Evolutionary conservation across 2,113 vertebrate genomes (phyloP).

Genomic region (Ageneiosus marmoratus): DNA sequence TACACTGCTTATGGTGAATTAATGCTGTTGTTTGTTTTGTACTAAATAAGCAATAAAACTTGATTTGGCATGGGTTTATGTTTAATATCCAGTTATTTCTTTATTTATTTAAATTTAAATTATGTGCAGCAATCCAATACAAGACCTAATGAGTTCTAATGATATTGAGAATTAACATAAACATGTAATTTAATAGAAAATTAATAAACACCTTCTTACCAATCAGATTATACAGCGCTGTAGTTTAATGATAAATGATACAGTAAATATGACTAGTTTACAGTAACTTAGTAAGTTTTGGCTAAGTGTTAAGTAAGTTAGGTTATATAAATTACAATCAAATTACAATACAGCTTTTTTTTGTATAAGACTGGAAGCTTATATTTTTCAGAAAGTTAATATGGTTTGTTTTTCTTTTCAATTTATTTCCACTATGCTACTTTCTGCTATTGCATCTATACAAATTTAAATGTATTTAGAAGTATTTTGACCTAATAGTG

Average conservation of each 20-base stretch:
- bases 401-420: too few relatives aligned
- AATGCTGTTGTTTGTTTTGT: neutral
- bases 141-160: too few relatives aligned
- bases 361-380: neutral
- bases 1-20: neutral
- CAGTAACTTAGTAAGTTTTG: neutral
- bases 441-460: too few relatives aligned
- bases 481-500: neutral
- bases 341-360: neutral
- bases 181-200: too few relatives aligned
- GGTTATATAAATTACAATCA: neutral
- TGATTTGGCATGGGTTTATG: too few relatives aligned
- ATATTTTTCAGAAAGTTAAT: neutral
- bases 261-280: neutral
- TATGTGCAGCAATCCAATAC: too few relatives aligned
- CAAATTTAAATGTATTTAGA: too few relatives aligned
- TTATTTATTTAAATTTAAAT: neutral
- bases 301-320: neutral
- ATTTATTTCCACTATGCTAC: too few relatives aligned
- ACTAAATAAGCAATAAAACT: neutral
- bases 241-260: neutral
- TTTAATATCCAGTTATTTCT: too few relatives aligned
- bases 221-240: neutral
- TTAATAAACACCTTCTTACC: too few relatives aligned
- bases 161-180: too few relatives aligned